Conservation (phyloP, 92 coral and sea anemone species). For the Porites lobata region DNA sequence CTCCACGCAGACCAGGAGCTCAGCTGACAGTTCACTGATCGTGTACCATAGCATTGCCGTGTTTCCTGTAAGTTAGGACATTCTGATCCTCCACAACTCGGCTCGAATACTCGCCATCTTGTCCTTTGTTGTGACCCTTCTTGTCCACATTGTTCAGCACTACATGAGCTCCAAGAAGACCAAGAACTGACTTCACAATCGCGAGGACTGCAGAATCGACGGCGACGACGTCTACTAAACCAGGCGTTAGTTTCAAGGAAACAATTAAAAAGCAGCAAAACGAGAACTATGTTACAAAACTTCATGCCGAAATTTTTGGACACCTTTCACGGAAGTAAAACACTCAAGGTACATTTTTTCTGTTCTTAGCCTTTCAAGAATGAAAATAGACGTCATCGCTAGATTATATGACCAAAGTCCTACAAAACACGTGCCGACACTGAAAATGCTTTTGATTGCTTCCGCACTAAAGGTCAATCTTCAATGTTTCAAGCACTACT, state of each 20-base stretch:
- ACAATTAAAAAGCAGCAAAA: neutral
- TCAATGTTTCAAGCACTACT: no score
- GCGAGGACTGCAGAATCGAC: neutral
- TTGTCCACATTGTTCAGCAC: neutral
- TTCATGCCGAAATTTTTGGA: no score
- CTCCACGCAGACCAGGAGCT: slow-evolving; percentile 39
- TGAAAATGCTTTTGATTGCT: no score
- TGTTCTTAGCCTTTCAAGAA: no score
- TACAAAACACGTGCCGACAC: no score
- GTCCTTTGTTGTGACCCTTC: neutral
- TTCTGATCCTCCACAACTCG: slow-evolving; percentile 5
- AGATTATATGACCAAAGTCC: no score
- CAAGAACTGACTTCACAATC: slow-evolving; percentile 6
- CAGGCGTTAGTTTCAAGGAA: neutral
- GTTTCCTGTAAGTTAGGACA: slow-evolving; percentile 9
- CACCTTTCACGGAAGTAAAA: no score
- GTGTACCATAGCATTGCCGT: neutral
- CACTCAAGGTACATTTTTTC: no score
- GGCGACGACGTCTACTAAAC: slow-evolving; percentile 1
- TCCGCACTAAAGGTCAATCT: no score
- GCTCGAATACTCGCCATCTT: neutral
- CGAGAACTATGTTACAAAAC: neutral
- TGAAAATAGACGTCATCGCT: no score
- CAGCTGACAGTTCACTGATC: neutral
- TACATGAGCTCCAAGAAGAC: slow-evolving; percentile 24